Evolutionary conservation across 2,797 vertebrate species (phyloP).

Genomic region (Melopsittacus undulatus): DNA sequence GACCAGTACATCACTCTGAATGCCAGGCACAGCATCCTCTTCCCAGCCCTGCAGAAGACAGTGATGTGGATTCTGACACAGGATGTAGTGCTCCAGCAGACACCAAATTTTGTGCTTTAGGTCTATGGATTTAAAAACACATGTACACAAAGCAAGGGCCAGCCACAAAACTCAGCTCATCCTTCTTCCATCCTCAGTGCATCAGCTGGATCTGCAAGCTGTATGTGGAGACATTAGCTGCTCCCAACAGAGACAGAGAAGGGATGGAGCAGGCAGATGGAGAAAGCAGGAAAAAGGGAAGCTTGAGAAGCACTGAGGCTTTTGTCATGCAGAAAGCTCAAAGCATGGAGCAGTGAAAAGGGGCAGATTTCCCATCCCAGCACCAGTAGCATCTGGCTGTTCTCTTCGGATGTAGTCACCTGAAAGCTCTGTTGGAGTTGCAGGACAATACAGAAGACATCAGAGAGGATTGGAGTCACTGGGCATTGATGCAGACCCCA

Average conservation of each 20-base stretch:
- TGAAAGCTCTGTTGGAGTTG: background rate
- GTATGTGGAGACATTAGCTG: background rate
- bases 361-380: background rate
- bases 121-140: background rate
- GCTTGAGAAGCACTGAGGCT: background rate
- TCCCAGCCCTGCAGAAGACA: background rate
- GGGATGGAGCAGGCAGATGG: background rate
- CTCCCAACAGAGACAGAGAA: background rate
- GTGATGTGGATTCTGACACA: background rate
- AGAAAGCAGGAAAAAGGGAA: background rate
- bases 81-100: background rate
- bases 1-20: background rate
- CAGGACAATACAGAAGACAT: background rate
- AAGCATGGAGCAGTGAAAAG: background rate
- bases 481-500: background rate
- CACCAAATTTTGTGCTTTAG: background rate
- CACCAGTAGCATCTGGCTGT: background rate
- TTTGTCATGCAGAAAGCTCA: background rate
- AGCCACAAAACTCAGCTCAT: background rate
- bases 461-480: slow-evolving; percentile 35
- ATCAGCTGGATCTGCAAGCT: background rate
- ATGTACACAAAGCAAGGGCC: background rate
- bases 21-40: background rate
- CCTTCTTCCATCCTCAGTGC: background rate
- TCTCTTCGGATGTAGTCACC: slow-evolving; percentile 12